Evolutionary conservation across 2,888 invertebrate genomes (phyloP), one percentile per base, ranked within the genome.

Genomic region (Himalopsyche kuldschensis): DNA sequence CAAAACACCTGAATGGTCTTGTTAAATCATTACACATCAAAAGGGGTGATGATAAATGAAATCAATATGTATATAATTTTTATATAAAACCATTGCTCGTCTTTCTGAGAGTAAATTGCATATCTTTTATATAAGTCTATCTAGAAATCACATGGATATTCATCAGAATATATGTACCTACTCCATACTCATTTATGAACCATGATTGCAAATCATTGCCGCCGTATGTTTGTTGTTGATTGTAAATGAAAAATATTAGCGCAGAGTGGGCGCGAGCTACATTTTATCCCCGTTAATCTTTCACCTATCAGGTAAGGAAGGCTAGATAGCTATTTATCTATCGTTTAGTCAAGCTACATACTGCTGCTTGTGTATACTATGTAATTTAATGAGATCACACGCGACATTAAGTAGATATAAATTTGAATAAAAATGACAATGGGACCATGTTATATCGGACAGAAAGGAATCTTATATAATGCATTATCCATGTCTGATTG

Each of bases 151-250:
- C 15, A 41, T 41, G 15, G 11, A 41, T 15, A 41, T 41, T 41
- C 15, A 0, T 41, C 15, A 15, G 0, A 15, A 41, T 41, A 41
- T 15, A 41, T 15, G 15, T 15, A 41, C 0, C 4, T 41, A 41
- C 41, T 41, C 15, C 41, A 15, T 41, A 79, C 79, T 79, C 55
- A 15, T n/a, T 17, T 31, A 10, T 27, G 20, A 46, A 79, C 69
- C 11, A n/a, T 32, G 81, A 81, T 55, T 77, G 81, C 81, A 77
- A 81, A 81, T 77, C 55, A 79, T 55, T 79, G 81, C 48, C 76
- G 27, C 48, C 6, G 46, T n/a, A 75, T 80, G 76, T 48, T 55
- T 77, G 81, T 76, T 48, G 69, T 69, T 69, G 69, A 69, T 69
- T 69, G 20, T 55, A 55, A 20, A 69, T 27, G 20, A 69, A 69